Percentiles rank a stretch among this genome's conserved stretches.
These are phyloP conservation scores for Serripes groenlandicus DNA, from an alignment of 2,888 invertebrate species.

Conservation along the genomic window DNA sequence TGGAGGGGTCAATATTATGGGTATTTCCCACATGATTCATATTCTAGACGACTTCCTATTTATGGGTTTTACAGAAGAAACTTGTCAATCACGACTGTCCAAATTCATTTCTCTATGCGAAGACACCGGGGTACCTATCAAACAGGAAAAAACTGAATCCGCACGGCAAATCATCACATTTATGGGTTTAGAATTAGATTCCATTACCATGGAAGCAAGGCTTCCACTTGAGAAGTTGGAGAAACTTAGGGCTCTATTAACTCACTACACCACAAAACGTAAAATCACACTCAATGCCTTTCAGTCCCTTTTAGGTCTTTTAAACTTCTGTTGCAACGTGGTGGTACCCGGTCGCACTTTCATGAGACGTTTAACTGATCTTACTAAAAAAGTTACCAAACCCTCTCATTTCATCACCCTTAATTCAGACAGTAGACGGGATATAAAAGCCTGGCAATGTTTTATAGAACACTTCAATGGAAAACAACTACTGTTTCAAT, in stretches of 20 bases:
- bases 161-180: conserved; percentile 17
- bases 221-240: conserved; percentile 36
- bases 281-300: conserved; percentile 37
- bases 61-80: not conserved
- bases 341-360: conserved; percentile 41
- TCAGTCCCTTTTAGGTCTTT: conserved; percentile 44
- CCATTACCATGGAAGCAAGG: conserved; percentile 35
- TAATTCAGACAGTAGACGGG: conserved; percentile 19
- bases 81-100: conserved; percentile 9
- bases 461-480: conserved; percentile 51
- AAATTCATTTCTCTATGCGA: conserved; percentile 19
- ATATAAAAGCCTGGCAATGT: conserved; percentile 32
- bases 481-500: conserved; percentile 17
- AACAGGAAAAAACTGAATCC: conserved; percentile 36
- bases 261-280: not conserved
- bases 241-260: conserved; percentile 1
- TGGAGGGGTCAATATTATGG: no score
- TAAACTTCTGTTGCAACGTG: conserved; percentile 43
- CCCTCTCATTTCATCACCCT: conserved; percentile 34
- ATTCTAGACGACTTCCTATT: conserved; percentile 59
- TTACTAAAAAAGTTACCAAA: conserved; percentile 23
- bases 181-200: conserved; percentile 56
- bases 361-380: conserved; percentile 31
- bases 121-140: conserved; percentile 34
- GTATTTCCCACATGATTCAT: conserved; percentile 27